Evolutionary conservation across 2,888 invertebrate genomes (phyloP).

Genomic region (Cheilosia urbana): DNA sequence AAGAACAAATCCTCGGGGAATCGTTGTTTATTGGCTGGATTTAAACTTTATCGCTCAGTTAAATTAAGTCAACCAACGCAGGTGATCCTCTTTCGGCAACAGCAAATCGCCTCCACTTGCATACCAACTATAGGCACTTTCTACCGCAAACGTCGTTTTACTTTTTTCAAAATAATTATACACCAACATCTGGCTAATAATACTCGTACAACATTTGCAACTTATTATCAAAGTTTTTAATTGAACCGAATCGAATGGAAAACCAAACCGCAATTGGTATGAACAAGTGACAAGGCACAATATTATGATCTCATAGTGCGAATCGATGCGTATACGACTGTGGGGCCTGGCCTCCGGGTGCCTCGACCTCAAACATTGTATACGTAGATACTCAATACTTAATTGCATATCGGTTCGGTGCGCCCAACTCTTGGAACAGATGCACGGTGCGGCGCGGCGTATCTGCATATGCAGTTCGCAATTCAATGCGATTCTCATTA

Average conservation of each 20-base stretch:
- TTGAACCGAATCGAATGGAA: constrained; percentile 67
- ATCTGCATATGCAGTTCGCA: constrained; percentile 42
- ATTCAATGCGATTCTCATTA: constrained; percentile 66
- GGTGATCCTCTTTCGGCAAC: too few species aligned
- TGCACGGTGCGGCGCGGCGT: not conserved
- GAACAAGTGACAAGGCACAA: constrained; percentile 43
- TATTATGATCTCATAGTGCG: constrained; percentile 42
- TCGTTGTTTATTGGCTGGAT: too few species aligned
- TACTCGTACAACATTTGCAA: constrained; percentile 22
- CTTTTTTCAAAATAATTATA: not conserved
- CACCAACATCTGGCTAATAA: not conserved
- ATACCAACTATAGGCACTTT: too few species aligned
- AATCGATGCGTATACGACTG: constrained; percentile 13
- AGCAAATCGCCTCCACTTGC: too few species aligned
- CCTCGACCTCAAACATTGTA: constrained; percentile 56
- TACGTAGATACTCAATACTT: constrained; percentile 61
- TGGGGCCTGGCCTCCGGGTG: constrained; percentile 31
- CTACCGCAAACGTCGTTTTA: too few species aligned
- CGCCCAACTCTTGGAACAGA: not conserved
- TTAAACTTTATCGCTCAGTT: too few species aligned
- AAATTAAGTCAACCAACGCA: too few species aligned
- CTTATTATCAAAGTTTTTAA: constrained; percentile 59
- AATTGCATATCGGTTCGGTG: constrained; percentile 60
- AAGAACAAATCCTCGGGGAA: too few species aligned
- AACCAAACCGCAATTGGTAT: constrained; percentile 67